Percentiles rank a stretch among this genome's conserved stretches.
These are phyloP conservation scores for Turritopsis dohrnii DNA, from an alignment of 30 jellyfish, hydroid and myxozoan species.

Conservation along the genomic window DNA sequence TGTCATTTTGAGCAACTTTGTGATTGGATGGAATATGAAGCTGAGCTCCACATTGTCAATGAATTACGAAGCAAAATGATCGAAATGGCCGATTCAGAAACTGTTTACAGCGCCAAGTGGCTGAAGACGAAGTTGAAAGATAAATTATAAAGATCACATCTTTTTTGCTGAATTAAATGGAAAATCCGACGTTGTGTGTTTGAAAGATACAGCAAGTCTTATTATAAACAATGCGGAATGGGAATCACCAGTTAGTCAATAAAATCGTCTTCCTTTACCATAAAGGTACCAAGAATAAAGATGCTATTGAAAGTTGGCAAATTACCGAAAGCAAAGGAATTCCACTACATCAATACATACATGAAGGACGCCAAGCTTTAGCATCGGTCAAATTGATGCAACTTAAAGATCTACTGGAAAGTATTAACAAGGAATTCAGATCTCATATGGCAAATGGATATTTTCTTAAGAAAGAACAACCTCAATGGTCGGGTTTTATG, in stretches of 20 bases:
- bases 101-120: too few relatives aligned
- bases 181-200: not conserved
- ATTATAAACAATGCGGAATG: slow-evolving; percentile 21
- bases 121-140: too few relatives aligned
- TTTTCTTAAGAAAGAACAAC: not conserved
- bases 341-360: slow-evolving; percentile 27
- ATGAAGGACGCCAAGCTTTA: slow-evolving; percentile 9
- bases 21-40: too few relatives aligned
- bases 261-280: not conserved
- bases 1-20: too few relatives aligned
- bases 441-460: not conserved
- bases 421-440: slow-evolving; percentile 9
- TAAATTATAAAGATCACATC: too few relatives aligned
- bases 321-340: slow-evolving; percentile 11
- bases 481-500: slow-evolving; percentile 17
- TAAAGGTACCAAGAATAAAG: slow-evolving; percentile 8
- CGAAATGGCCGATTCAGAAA: too few relatives aligned
- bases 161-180: too few relatives aligned
- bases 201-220: slow-evolving; percentile 7
- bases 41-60: too few relatives aligned
- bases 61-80: too few relatives aligned
- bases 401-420: slow-evolving; percentile 5
- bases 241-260: slow-evolving; percentile 26
- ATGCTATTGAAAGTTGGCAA: slow-evolving; percentile 21
- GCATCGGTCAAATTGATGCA: slow-evolving; percentile 10